Conservation (phyloP, 2,888 invertebrate genomes). For the Drosophila ustulata region DNA sequence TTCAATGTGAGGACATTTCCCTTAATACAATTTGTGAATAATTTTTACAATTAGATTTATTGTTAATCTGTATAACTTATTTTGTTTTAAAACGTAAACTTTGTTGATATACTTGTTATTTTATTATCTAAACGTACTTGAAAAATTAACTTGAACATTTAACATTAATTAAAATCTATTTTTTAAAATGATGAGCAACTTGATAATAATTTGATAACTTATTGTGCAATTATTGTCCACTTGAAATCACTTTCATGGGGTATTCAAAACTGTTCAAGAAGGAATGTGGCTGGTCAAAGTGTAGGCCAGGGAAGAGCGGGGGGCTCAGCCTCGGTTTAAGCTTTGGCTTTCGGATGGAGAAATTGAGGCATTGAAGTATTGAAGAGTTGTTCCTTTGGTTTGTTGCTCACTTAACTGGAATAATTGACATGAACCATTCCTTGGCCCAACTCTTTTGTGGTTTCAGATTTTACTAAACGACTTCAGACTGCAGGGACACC, state of each 20-base stretch:
- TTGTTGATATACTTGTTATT: too few relatives aligned
- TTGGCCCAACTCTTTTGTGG: conserved; percentile 77
- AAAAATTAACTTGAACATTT: too few relatives aligned
- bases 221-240: neutral
- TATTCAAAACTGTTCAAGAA: conserved; percentile 44
- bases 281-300: conserved; percentile 37
- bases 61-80: too few relatives aligned
- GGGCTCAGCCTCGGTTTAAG: neutral
- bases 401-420: conserved; percentile 82
- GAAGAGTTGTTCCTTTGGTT: conserved; percentile 70
- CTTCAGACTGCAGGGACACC: conserved; percentile 30
- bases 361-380: neutral
- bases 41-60: too few relatives aligned
- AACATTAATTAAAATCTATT: too few relatives aligned
- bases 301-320: neutral
- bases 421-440: conserved; percentile 82
- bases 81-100: too few relatives aligned
- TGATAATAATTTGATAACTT: neutral
- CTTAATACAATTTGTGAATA: too few relatives aligned
- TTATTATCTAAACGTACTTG: too few relatives aligned
- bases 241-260: neutral
- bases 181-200: neutral
- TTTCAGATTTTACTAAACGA: conserved; percentile 75
- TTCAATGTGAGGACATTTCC: too few relatives aligned
- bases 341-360: neutral